phyloP scores from a whole-genome alignment of 2,113 vertebrate genomes.

The Tachysurus fulvidraco region DNA sequence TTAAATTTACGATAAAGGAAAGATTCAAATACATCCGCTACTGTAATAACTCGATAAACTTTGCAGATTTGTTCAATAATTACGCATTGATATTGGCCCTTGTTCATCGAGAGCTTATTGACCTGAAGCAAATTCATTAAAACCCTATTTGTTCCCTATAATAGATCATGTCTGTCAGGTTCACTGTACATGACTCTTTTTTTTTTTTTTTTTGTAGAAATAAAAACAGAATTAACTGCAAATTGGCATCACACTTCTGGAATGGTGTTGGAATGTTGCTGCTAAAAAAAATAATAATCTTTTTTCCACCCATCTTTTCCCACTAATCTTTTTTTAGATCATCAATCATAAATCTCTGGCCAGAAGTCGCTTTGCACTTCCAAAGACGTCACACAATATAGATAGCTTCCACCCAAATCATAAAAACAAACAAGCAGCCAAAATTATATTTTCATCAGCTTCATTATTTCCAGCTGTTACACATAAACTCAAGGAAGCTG shows the following conservation, averaged over 20 bases:
- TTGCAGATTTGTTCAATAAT: background rate
- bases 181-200: background rate
- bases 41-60: background rate
- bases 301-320: background rate
- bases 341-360: background rate
- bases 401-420: background rate
- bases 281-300: background rate
- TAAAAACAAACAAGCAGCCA: background rate
- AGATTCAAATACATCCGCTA: background rate
- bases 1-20: too few relatives aligned
- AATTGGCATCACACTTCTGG: background rate
- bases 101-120: background rate
- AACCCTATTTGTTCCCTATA: background rate
- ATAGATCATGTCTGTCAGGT: background rate
- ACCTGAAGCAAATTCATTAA: background rate
- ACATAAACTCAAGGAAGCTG: background rate
- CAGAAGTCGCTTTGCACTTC: background rate
- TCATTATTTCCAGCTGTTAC: background rate
- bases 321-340: background rate
- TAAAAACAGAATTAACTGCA: background rate
- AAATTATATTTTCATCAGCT: background rate
- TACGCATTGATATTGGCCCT: background rate
- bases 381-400: background rate
- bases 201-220: background rate
- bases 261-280: background rate